Conservation (phyloP, 2,888 invertebrate genomes). For the Tiliacea citrago region DNA sequence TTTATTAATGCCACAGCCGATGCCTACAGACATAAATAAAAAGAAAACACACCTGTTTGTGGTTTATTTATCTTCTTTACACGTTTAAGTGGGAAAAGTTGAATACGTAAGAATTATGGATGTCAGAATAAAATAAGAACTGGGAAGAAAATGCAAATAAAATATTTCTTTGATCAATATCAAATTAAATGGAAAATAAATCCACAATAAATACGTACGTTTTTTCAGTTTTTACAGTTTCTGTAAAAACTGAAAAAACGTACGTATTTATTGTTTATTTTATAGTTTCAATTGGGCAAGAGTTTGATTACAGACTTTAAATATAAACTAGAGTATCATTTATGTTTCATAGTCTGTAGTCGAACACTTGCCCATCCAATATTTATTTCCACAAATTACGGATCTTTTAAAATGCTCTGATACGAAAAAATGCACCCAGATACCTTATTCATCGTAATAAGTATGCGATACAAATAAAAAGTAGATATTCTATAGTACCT, state of each 20-base stretch:
- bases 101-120: not conserved
- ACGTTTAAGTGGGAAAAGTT: conserved; percentile 1
- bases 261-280: too few species aligned
- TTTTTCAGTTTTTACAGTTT: too few species aligned
- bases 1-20: conserved; percentile 51
- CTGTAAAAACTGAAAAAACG: too few species aligned
- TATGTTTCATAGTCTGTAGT: not conserved
- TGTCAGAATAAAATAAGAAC: not conserved
- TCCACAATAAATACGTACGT: too few species aligned
- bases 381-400: not conserved
- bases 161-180: too few species aligned
- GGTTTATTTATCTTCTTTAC: conserved; percentile 22
- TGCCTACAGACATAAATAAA: conserved; percentile 53
- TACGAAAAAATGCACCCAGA: not conserved
- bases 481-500: conserved; percentile 67
- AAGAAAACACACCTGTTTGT: conserved; percentile 21
- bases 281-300: too few species aligned
- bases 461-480: conserved; percentile 60
- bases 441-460: conserved; percentile 5
- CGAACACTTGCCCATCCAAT: not conserved
- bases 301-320: too few species aligned
- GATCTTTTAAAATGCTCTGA: not conserved
- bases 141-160: too few species aligned
- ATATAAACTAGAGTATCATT: too few species aligned
- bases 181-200: too few species aligned